A percentile compares a stretch with the other conserved stretches of the same genome.
Conservation (phyloP, 1,140 invertebrate species). For the Pogonus chalceus region DNA sequence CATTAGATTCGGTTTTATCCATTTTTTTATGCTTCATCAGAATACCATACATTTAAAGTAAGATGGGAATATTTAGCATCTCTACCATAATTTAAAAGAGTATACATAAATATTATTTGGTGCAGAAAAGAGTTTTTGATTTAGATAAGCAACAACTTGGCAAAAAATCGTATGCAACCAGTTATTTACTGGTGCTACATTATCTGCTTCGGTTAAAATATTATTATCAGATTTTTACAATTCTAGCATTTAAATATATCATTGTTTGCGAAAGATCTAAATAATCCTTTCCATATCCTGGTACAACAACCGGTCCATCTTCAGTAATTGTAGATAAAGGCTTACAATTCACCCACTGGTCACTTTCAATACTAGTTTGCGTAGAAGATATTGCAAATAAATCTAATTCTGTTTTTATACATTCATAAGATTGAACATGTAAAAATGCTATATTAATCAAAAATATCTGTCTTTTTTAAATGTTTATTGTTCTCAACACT, state of each 20-base stretch:
- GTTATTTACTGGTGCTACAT: constrained; percentile 30
- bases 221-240: constrained; percentile 20
- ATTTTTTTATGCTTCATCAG: constrained; percentile 23
- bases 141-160: constrained; percentile 35
- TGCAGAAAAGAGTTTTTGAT: constrained; percentile 36
- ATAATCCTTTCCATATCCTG: constrained; percentile 30
- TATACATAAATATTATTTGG: constrained; percentile 35
- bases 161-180: constrained; percentile 34
- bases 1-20: constrained; percentile 17
- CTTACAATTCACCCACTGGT: constrained; percentile 32
- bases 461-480: constrained; percentile 8
- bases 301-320: constrained; percentile 31
- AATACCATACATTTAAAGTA: constrained; percentile 22
- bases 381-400: constrained; percentile 35
- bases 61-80: constrained; percentile 34
- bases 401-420: constrained; percentile 34
- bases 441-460: constrained; percentile 20
- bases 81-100: constrained; percentile 32
- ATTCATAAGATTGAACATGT: constrained; percentile 22
- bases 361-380: constrained; percentile 33
- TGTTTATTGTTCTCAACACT: neutral
- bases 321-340: constrained; percentile 31
- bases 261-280: constrained; percentile 32
- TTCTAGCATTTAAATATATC: constrained; percentile 28
- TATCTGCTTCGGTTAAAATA: constrained; percentile 13